These are phyloP conservation scores for Drosophila guanche DNA, from an alignment of 1,140 invertebrate genomes.

Conservation along the genomic window DNA sequence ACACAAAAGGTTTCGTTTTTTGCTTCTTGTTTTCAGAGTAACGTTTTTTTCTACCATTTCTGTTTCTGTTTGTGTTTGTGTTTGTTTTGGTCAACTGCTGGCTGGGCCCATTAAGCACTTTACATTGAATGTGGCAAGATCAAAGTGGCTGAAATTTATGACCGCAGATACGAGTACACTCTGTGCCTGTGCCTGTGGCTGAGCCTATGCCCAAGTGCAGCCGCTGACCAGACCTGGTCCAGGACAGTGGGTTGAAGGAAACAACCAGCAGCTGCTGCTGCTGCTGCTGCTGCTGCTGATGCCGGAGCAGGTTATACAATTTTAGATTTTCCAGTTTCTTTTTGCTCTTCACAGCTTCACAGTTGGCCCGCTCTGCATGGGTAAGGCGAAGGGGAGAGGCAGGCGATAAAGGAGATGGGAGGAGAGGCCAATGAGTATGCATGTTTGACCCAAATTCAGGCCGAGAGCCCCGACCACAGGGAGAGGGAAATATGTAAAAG, in stretches of 20 bases:
- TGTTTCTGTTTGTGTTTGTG: not conserved
- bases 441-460: constrained; percentile 80
- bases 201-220: constrained; percentile 12
- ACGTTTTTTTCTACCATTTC: too few species aligned
- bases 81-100: constrained; percentile 50
- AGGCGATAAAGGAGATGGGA: constrained; percentile 49
- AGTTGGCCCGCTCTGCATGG: constrained; percentile 8
- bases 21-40: constrained; percentile 23
- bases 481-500: constrained; percentile 26
- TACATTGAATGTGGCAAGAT: constrained; percentile 81
- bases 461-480: constrained; percentile 24
- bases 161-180: constrained; percentile 41
- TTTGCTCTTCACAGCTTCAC: constrained; percentile 13
- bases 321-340: constrained; percentile 67
- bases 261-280: constrained; percentile 22
- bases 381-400: not conserved
- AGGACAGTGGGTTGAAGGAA: constrained; percentile 42
- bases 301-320: constrained; percentile 77
- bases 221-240: constrained; percentile 22
- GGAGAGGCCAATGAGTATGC: constrained; percentile 71
- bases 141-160: constrained; percentile 77
- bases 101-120: constrained; percentile 75
- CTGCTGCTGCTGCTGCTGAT: constrained; percentile 30
- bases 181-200: too few species aligned
- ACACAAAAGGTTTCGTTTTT: constrained; percentile 67